A percentile compares a stretch with the other conserved stretches of the same genome.
Evolutionary conservation across 1,140 invertebrate genomes (phyloP).

Genomic region (Acromyrmex heyeri): DNA sequence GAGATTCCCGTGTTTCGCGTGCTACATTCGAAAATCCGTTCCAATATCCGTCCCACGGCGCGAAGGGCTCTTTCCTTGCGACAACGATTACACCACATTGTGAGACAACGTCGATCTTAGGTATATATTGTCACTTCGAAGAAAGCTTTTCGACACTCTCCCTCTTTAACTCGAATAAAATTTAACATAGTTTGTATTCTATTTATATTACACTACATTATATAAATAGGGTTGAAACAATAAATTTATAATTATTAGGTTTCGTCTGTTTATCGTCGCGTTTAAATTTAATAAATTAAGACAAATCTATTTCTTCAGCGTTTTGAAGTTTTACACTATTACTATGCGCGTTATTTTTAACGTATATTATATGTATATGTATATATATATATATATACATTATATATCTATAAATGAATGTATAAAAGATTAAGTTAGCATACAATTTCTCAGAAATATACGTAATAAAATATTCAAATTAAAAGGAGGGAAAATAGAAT

Average conservation of each 20-base stretch:
- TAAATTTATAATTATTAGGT: not conserved
- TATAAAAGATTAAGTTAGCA: not conserved
- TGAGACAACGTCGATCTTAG: conserved; percentile 25
- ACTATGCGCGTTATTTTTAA: not conserved
- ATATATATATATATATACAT: not conserved
- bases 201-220: not conserved
- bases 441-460: not conserved
- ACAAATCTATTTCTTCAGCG: not conserved
- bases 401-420: not conserved
- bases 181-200: not conserved
- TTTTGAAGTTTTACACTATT: not conserved
- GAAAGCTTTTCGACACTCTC: not conserved
- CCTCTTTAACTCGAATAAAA: not conserved
- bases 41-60: conserved; percentile 67
- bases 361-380: not conserved
- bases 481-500: not conserved
- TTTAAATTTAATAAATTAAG: not conserved
- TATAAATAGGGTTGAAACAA: not conserved
- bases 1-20: conserved; percentile 55
- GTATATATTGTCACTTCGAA: conserved; percentile 38
- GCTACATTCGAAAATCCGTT: conserved; percentile 66
- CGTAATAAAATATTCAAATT: conserved; percentile 13
- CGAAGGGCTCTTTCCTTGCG: conserved; percentile 39
- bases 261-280: not conserved
- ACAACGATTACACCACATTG: conserved; percentile 53